These are phyloP conservation scores for Drosophila saltans DNA, from an alignment of 1,140 invertebrate genomes.

Conservation along the genomic window DNA sequence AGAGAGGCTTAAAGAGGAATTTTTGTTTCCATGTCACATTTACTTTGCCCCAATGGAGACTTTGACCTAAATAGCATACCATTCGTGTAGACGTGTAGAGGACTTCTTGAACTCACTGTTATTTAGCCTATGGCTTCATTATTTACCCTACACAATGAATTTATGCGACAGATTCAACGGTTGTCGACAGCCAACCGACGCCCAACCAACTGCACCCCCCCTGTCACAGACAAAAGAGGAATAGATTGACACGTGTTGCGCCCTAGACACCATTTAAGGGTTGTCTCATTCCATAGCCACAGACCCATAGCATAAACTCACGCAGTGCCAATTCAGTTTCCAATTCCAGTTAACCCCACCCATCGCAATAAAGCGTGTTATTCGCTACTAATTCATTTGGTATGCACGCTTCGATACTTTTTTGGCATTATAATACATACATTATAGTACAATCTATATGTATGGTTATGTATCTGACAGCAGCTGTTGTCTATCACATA, in stretches of 20 bases:
- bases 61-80: too few relatives aligned
- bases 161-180: slow-evolving; percentile 2
- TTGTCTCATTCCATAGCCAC: not conserved
- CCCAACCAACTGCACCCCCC: not conserved
- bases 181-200: not conserved
- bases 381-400: slow-evolving; percentile 57
- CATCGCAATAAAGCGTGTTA: slow-evolving; percentile 39
- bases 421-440: slow-evolving; percentile 49
- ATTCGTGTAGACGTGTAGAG: too few relatives aligned
- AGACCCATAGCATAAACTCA: not conserved
- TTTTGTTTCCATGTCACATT: too few relatives aligned
- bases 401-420: slow-evolving; percentile 55
- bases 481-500: slow-evolving; percentile 51
- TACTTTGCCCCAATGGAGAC: too few relatives aligned
- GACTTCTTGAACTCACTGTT: not conserved
- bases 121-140: slow-evolving; percentile 1
- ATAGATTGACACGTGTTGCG: slow-evolving; percentile 23
- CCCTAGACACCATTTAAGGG: slow-evolving; percentile 11
- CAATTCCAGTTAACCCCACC: not conserved
- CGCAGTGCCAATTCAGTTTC: slow-evolving; percentile 27
- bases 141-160: slow-evolving; percentile 2
- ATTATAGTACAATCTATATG: slow-evolving; percentile 38
- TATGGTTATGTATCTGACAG: slow-evolving; percentile 26
- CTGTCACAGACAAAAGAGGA: not conserved
- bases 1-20: too few relatives aligned